phyloP scores from a whole-genome alignment of 2,888 invertebrate genomes.

The Brachynemurus nebulosus region DNA sequence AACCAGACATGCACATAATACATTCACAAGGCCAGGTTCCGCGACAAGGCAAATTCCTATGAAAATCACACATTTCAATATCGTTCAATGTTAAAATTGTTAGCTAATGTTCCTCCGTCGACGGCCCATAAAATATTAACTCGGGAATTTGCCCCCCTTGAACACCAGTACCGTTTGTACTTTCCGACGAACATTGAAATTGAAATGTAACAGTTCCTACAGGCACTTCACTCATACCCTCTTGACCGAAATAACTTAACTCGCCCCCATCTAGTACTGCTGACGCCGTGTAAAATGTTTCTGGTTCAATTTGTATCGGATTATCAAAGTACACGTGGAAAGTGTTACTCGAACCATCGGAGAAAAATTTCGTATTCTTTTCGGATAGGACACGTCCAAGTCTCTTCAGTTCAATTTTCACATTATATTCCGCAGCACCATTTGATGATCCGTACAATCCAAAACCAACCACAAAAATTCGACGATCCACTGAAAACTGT shows the following conservation, averaged over 20 bases:
- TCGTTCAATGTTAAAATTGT: not conserved
- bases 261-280: constrained; percentile 88
- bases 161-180: constrained; percentile 94
- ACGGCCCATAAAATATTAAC: constrained; percentile 86
- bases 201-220: constrained; percentile 91
- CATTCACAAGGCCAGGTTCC: not conserved
- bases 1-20: constrained; percentile 1
- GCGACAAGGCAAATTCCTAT: not conserved
- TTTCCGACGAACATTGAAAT: constrained; percentile 94
- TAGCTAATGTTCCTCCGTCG: constrained; percentile 33
- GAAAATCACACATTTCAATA: constrained; percentile 4
- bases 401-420: constrained; percentile 85
- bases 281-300: constrained; percentile 91
- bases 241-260: constrained; percentile 92
- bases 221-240: constrained; percentile 85
- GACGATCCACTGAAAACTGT: constrained; percentile 89
- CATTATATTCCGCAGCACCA: constrained; percentile 88
- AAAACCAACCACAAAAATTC: constrained; percentile 92
- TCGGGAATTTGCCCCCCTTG: constrained; percentile 97
- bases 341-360: constrained; percentile 91
- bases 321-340: constrained; percentile 82
- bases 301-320: constrained; percentile 81
- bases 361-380: constrained; percentile 87
- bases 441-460: constrained; percentile 93
- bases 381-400: constrained; percentile 79